Conservation (phyloP, 2,113 vertebrate species). For the Aptenodytes patagonicus region DNA sequence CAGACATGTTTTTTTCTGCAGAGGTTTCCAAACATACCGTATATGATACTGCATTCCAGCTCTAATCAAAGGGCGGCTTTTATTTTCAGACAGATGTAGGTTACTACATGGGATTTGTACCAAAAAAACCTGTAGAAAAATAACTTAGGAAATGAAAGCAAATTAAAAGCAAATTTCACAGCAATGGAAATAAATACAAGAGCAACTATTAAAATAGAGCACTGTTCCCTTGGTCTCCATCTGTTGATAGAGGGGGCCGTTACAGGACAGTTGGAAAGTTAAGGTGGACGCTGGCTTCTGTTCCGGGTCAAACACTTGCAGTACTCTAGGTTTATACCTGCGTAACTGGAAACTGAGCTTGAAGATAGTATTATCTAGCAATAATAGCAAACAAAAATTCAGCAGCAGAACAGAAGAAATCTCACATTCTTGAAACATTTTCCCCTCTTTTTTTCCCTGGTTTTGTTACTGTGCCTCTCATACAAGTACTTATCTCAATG, state of each 20-base stretch:
- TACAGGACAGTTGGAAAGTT: not conserved
- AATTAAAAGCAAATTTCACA: constrained; percentile 32
- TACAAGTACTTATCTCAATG: not conserved
- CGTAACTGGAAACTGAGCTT: not conserved
- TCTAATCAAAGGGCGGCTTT: not conserved
- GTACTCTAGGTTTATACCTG: not conserved
- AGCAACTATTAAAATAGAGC: not conserved
- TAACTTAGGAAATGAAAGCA: constrained; percentile 38
- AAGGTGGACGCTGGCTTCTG: not conserved
- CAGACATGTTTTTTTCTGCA: constrained; percentile 4
- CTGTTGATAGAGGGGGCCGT: not conserved
- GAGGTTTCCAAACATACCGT: not conserved
- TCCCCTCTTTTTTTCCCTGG: too few species aligned
- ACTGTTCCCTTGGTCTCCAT: not conserved
- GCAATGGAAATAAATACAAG: not conserved
- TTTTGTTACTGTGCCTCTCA: not conserved
- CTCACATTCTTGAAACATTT: not conserved
- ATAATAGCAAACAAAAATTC: not conserved
- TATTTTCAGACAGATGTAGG: constrained; percentile 6
- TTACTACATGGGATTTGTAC: not conserved
- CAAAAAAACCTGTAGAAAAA: not conserved
- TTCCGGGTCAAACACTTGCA: not conserved
- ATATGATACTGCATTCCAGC: constrained; percentile 12
- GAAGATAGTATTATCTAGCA: not conserved
- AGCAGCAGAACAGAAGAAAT: not conserved